These are phyloP conservation scores for Drosophila busckii DNA, from an alignment of 1,140 invertebrate species.

Conservation along the genomic window DNA sequence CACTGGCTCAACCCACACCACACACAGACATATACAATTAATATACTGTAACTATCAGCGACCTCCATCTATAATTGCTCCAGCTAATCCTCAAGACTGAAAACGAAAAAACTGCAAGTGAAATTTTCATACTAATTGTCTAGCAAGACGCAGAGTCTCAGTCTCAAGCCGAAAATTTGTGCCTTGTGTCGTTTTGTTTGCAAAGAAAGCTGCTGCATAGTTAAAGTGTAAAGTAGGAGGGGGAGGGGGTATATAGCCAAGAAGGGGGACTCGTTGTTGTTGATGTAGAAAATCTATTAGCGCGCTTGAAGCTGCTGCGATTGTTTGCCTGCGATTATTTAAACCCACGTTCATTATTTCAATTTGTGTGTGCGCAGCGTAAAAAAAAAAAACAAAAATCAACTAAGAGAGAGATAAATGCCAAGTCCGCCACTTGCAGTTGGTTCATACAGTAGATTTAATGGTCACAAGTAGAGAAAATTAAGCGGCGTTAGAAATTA, in stretches of 20 bases:
- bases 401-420: conserved; percentile 24
- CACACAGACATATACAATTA: conserved; percentile 24
- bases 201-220: conserved; percentile 63
- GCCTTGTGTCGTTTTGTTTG: conserved; percentile 51
- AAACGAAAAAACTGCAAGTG: conserved; percentile 70
- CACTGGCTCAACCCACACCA: conserved; percentile 26
- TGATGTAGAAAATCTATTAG: conserved; percentile 71
- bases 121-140: conserved; percentile 73
- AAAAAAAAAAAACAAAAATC: background rate
- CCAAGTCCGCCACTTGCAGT: conserved; percentile 38
- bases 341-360: conserved; percentile 75
- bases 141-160: too few species aligned
- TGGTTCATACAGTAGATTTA: conserved; percentile 50
- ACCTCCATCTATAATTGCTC: conserved; percentile 72
- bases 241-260: conserved; percentile 33
- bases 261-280: background rate
- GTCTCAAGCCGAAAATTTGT: conserved; percentile 49
- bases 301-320: conserved; percentile 57
- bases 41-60: conserved; percentile 42
- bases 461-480: conserved; percentile 52
- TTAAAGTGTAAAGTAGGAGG: too few species aligned
- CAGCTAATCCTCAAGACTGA: conserved; percentile 63
- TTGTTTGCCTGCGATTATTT: conserved; percentile 72
- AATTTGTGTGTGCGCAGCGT: conserved; percentile 56
- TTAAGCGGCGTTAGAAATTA: conserved; percentile 75